Conservation (phyloP, 2,113 vertebrate species). For the Crotophaga sulcirostris region DNA sequence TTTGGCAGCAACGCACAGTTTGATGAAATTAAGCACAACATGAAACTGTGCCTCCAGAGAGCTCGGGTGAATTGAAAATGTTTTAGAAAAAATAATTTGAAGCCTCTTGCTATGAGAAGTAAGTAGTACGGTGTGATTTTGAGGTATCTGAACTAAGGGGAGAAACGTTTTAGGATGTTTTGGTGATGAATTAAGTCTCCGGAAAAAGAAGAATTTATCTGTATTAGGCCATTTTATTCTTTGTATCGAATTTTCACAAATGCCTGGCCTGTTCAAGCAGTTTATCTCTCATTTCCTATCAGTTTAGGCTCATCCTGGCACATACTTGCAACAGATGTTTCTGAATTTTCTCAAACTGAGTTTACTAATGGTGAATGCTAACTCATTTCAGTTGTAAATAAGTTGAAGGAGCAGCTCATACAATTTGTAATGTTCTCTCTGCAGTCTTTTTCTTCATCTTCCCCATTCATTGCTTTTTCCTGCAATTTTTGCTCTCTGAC, state of each 20-base stretch:
- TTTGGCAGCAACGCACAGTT: background rate
- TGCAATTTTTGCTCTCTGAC: background rate
- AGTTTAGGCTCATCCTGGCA: background rate
- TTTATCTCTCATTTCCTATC: background rate
- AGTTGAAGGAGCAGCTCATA: background rate
- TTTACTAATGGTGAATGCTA: background rate
- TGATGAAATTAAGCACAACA: slow-evolving; percentile 36
- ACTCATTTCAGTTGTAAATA: background rate
- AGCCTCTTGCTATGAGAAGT: background rate
- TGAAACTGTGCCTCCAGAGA: slow-evolving; percentile 10
- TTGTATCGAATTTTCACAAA: background rate
- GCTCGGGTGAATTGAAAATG: background rate
- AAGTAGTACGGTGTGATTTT: background rate
- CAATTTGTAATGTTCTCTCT: background rate
- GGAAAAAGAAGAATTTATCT: background rate
- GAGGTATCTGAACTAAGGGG: background rate
- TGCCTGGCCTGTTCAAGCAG: background rate
- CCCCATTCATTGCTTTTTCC: background rate
- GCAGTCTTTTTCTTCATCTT: background rate
- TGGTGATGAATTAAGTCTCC: background rate
- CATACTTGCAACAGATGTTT: background rate
- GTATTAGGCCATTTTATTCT: background rate
- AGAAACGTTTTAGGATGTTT: background rate
- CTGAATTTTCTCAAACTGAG: background rate
- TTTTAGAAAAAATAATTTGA: background rate